Base-by-base conservation (phyloP, 2,888 invertebrate genomes). In the Rosalia funebris region DNA sequence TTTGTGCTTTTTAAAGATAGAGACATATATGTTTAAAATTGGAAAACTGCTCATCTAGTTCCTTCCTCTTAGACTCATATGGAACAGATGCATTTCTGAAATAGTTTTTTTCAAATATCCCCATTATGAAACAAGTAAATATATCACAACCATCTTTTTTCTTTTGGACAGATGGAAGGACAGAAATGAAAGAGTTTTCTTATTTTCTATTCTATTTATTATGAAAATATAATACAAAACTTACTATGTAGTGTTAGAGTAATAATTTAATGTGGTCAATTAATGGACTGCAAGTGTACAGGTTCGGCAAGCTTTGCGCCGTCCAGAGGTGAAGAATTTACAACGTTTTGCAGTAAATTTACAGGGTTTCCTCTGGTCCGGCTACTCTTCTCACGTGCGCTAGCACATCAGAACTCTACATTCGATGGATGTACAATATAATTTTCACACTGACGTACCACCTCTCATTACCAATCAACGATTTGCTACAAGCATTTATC, bases 171-270 rank as follows among this genome's bases (percentile, higher is more conserved):
- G n/a, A n/a, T n/a, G n/a, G n/a, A n/a, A n/a, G n/a, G n/a, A n/a
- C n/a, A n/a, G n/a, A n/a, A n/a, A n/a, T n/a, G n/a, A n/a, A n/a
- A n/a, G n/a, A n/a, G 2, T 15, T 5, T 1, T 32, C 14, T 48
- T 66, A 70, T 82, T 82, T 82, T 82, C 81, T 82, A 82, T 77
- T 74, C 82, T 82, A 82, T 82, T 82, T 82, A 82, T 82, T 82
- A 82, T 82, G 82, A 82, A 82, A 82, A 82, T 82, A 82, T 82
- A 82, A 81, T 82, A 82, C 82, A 82, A 82, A 82, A 82, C 81
- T 82, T 81, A 80, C 81, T 82, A 82, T 81, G 74, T 80, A 79
- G 76, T 77, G 77, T 79, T 78, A 79, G 74, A 72, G 75, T 76
- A 76, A 76, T 74, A 73, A 77, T 76, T 68, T 71, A 77, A 78